A percentile compares a stretch with the other conserved stretches of the same genome.
These are phyloP conservation scores for Oryctes rhinoceros DNA, from an alignment of 1,140 invertebrate species.

Conservation along the genomic window DNA sequence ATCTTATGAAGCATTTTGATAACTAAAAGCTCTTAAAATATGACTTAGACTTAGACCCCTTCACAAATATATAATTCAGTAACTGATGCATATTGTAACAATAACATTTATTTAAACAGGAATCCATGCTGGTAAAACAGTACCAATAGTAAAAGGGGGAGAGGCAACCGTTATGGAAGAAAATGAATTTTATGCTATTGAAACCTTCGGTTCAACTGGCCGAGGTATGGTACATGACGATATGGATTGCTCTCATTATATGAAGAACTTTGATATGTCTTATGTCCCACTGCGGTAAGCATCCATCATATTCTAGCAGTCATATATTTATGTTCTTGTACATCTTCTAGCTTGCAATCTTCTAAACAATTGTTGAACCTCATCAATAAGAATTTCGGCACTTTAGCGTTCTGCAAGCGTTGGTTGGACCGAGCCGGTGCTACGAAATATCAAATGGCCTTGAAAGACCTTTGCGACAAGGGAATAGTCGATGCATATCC, in stretches of 20 bases:
- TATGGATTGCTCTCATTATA: slow-evolving; percentile 99
- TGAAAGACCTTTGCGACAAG: slow-evolving; percentile 98
- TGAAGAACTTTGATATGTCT: slow-evolving; percentile 98
- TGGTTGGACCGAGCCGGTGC: slow-evolving; percentile 98
- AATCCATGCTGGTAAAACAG: slow-evolving; percentile 99
- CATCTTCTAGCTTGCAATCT: slow-evolving; percentile 76
- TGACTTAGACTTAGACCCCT: too few species aligned
- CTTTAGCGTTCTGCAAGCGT: slow-evolving; percentile 97
- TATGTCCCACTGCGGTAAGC: slow-evolving; percentile 83
- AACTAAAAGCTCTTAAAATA: too few species aligned
- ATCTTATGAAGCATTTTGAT: too few species aligned
- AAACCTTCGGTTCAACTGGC: slow-evolving; percentile 99
- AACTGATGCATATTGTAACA: too few species aligned
- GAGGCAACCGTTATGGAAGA: slow-evolving; percentile 98
- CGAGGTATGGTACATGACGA: slow-evolving; percentile 97
- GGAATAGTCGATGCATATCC: slow-evolving; percentile 96
- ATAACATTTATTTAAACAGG: slow-evolving; percentile 62
- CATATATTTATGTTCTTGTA: too few species aligned
- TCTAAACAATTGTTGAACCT: slow-evolving; percentile 92
- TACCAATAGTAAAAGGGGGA: slow-evolving; percentile 99
- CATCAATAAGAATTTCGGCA: slow-evolving; percentile 99
- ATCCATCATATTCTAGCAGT: slow-evolving; percentile 1
- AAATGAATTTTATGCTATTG: slow-evolving; percentile 99
- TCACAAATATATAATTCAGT: too few species aligned
- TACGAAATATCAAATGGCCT: slow-evolving; percentile 96